These are phyloP conservation scores for Scomber scombrus DNA, from an alignment of 2,113 vertebrate genomes.

Conservation along the genomic window DNA sequence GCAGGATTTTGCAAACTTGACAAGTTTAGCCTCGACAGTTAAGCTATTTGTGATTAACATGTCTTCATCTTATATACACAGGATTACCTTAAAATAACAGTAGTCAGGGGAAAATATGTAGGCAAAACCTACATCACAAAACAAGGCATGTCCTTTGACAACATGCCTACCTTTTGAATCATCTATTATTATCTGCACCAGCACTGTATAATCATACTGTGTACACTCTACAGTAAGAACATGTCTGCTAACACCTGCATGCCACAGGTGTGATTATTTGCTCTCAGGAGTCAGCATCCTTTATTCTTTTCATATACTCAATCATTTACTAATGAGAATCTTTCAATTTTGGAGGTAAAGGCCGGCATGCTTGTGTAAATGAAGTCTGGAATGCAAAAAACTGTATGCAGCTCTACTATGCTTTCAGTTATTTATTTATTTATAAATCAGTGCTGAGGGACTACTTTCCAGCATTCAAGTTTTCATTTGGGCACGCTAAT, in stretches of 20 bases:
- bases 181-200: slow-evolving; percentile 19
- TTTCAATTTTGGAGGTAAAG: not conserved
- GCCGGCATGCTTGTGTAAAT: not conserved
- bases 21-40: slow-evolving; percentile 65
- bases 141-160: slow-evolving; percentile 53
- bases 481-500: not conserved
- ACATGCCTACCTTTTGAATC: slow-evolving; percentile 55
- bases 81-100: slow-evolving; percentile 84
- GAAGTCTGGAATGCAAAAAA: not conserved
- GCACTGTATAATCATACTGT: slow-evolving; percentile 12
- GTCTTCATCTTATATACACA: slow-evolving; percentile 51
- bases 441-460: too few species aligned
- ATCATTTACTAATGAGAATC: not conserved
- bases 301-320: slow-evolving; percentile 5
- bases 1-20: slow-evolving; percentile 57
- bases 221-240: slow-evolving; percentile 19
- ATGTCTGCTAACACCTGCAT: slow-evolving; percentile 31
- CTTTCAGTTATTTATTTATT: not conserved
- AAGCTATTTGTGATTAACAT: slow-evolving; percentile 69
- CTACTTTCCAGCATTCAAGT: not conserved
- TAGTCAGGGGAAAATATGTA: slow-evolving; percentile 73
- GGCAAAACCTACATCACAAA: slow-evolving; percentile 59
- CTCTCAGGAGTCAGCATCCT: not conserved
- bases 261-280: slow-evolving; percentile 37
- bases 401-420: not conserved